Percentiles rank a stretch among this genome's conserved stretches.
These are phyloP conservation scores for Drosophila ezoana DNA, from an alignment of 2,888 invertebrate genomes.

Conservation along the genomic window DNA sequence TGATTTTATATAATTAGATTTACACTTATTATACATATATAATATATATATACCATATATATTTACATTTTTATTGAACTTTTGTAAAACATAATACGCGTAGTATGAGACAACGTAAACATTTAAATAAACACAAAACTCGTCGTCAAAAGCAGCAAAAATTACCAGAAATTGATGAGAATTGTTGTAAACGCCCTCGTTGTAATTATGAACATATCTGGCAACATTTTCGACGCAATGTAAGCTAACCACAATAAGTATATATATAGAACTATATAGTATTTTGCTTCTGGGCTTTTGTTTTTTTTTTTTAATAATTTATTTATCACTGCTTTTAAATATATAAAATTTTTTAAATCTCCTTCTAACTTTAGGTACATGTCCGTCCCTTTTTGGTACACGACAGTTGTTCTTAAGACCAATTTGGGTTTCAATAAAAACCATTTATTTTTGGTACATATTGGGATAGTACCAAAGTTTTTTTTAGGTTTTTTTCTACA, in stretches of 20 bases:
- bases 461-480: too few species aligned
- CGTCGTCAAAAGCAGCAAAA: conserved; percentile 43
- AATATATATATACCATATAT: conserved; percentile 8
- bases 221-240: conserved; percentile 69
- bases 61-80: conserved; percentile 3
- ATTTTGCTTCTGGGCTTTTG: too few species aligned
- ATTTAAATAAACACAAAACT: conserved; percentile 47
- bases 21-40: conserved; percentile 13
- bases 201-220: conserved; percentile 70
- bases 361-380: too few species aligned
- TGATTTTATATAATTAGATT: conserved; percentile 63
- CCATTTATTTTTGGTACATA: too few species aligned
- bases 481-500: too few species aligned
- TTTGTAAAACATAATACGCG: conserved; percentile 31
- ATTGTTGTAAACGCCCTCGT: conserved; percentile 64
- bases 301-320: too few species aligned
- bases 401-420: too few species aligned
- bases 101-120: conserved; percentile 72
- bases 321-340: too few species aligned
- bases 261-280: not conserved
- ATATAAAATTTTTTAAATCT: too few species aligned
- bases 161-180: conserved; percentile 37
- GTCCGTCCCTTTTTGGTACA: too few species aligned
- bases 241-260: conserved; percentile 36
- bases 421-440: too few species aligned